Conservation (phyloP, 1,140 invertebrate genomes). For the Harpegnathos saltator region DNA sequence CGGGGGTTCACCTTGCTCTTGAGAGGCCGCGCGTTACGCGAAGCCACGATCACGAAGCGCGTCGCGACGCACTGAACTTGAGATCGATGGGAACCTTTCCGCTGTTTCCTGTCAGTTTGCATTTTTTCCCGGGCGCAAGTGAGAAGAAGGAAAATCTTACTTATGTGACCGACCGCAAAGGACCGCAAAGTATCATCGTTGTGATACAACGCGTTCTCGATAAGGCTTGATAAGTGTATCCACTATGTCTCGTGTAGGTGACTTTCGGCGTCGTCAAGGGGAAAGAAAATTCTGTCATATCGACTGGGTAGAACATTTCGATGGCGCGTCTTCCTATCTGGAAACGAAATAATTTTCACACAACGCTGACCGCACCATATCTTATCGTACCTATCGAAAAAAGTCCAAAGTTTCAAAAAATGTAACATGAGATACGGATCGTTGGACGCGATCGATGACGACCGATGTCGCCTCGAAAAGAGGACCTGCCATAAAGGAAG, state of each 20-base stretch:
- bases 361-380: neutral
- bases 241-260: too few relatives aligned
- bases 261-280: too few relatives aligned
- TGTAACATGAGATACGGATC: neutral
- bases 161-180: neutral
- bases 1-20: constrained; percentile 34
- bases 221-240: too few relatives aligned
- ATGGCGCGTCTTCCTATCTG: too few relatives aligned
- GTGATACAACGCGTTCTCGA: too few relatives aligned
- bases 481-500: neutral
- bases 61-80: neutral
- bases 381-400: too few relatives aligned
- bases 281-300: too few relatives aligned
- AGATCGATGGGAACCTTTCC: neutral
- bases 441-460: neutral
- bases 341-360: neutral
- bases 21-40: neutral
- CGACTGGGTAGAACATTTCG: too few relatives aligned
- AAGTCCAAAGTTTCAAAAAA: neutral
- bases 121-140: neutral
- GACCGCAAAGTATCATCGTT: neutral
- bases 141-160: neutral
- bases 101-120: neutral
- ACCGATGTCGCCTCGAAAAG: neutral
- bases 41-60: too few relatives aligned